These are phyloP conservation scores for Andrena marginata DNA, from an alignment of 2,888 invertebrate species.

Conservation along the genomic window DNA sequence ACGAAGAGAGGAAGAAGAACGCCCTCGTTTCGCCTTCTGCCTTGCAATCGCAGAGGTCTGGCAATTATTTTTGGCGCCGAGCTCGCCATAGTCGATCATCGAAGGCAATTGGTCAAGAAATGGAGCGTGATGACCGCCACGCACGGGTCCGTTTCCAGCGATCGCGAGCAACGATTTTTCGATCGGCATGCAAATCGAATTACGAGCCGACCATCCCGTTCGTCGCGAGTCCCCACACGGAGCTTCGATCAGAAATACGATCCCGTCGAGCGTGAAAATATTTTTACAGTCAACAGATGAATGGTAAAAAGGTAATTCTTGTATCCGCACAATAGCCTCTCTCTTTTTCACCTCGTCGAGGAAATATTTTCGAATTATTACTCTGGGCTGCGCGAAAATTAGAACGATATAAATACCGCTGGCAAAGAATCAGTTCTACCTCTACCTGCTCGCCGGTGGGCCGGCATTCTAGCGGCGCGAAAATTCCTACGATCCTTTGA, in stretches of 20 bases:
- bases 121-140: conserved; percentile 55
- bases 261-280: background rate
- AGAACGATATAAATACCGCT: conserved; percentile 68
- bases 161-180: conserved; percentile 12
- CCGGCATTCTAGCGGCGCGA: conserved; percentile 7
- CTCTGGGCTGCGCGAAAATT: conserved; percentile 51
- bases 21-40: conserved; percentile 53
- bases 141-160: conserved; percentile 20
- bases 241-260: background rate
- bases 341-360: background rate
- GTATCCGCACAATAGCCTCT: background rate
- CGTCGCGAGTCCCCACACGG: background rate
- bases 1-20: conserved; percentile 40
- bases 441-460: conserved; percentile 24
- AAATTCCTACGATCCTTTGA: background rate
- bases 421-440: conserved; percentile 59
- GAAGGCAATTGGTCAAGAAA: conserved; percentile 61
- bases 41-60: conserved; percentile 49
- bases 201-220: background rate
- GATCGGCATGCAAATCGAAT: background rate
- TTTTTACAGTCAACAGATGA: background rate
- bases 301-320: background rate
- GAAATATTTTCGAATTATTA: conserved; percentile 24
- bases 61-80: conserved; percentile 67
- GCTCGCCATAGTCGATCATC: conserved; percentile 52